These are phyloP conservation scores for Ceraclea dissimilis DNA, from an alignment of 2,888 invertebrate species.

Conservation along the genomic window DNA sequence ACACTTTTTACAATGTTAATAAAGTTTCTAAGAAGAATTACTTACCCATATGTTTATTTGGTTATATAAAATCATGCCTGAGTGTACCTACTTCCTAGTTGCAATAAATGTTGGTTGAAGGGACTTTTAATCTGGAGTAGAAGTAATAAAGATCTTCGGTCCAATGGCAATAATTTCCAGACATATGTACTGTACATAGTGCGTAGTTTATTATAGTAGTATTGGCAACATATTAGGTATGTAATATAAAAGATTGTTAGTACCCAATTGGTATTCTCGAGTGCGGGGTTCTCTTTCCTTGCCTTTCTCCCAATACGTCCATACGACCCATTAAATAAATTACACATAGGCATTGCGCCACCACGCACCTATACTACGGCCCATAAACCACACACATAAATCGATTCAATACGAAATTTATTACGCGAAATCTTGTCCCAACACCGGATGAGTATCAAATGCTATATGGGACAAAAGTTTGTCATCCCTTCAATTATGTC, in stretches of 20 bases:
- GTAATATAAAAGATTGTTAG: constrained; percentile 1
- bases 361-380: neutral
- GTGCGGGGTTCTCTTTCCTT: neutral
- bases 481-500: neutral
- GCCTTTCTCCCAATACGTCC: neutral
- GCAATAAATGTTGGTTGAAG: too few species aligned
- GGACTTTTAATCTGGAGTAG: too few species aligned
- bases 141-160: too few species aligned
- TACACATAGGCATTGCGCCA: neutral
- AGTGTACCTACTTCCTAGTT: too few species aligned
- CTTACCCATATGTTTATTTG: too few species aligned
- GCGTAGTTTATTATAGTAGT: neutral
- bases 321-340: constrained; percentile 1
- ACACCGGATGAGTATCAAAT: constrained; percentile 9
- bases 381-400: constrained; percentile 12
- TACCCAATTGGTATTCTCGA: constrained; percentile 1
- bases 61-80: too few species aligned
- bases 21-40: too few species aligned
- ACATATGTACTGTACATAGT: too few species aligned
- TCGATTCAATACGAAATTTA: constrained; percentile 13
- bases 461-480: constrained; percentile 2
- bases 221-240: neutral
- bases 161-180: too few species aligned
- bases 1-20: too few species aligned
- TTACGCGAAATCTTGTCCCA: constrained; percentile 12